These are phyloP conservation scores for Zeuzera pyrina DNA, from an alignment of 2,888 invertebrate genomes.

Conservation along the genomic window DNA sequence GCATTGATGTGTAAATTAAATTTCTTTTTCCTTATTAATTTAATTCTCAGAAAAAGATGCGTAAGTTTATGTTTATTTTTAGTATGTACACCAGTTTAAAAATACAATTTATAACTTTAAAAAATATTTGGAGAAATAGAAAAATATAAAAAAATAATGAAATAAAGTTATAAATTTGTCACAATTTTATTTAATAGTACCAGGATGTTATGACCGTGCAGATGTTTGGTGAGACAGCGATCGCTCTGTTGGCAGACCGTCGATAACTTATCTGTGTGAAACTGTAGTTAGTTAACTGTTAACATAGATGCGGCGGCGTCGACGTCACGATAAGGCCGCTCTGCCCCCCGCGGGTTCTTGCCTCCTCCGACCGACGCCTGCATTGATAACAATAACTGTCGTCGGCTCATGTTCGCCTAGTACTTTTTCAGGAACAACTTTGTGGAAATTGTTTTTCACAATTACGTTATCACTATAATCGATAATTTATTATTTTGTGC, in stretches of 20 bases:
- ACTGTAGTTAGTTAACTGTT: conserved; percentile 27
- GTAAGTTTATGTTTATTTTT: no score
- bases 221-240: conserved; percentile 25
- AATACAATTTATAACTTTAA: no score
- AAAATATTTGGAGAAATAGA: no score
- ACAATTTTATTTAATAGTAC: conserved; percentile 20
- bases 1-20: no score
- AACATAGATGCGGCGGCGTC: conserved; percentile 34
- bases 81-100: no score
- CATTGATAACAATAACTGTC: conserved; percentile 56
- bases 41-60: no score
- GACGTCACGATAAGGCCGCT: conserved; percentile 40
- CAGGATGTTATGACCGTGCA: conserved; percentile 32
- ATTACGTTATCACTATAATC: conserved; percentile 27
- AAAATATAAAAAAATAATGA: no score
- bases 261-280: conserved; percentile 52
- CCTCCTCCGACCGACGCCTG: conserved; percentile 25
- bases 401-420: conserved; percentile 55
- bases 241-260: conserved; percentile 18
- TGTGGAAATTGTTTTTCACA: conserved; percentile 46
- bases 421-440: conserved; percentile 55
- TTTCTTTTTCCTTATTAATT: no score
- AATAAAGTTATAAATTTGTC: no score
- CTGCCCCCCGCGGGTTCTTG: conserved; percentile 20
- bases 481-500: no score